Evolutionary conservation across 2,797 vertebrate genomes (phyloP).

Genomic region (Cryptoprocta ferox): DNA sequence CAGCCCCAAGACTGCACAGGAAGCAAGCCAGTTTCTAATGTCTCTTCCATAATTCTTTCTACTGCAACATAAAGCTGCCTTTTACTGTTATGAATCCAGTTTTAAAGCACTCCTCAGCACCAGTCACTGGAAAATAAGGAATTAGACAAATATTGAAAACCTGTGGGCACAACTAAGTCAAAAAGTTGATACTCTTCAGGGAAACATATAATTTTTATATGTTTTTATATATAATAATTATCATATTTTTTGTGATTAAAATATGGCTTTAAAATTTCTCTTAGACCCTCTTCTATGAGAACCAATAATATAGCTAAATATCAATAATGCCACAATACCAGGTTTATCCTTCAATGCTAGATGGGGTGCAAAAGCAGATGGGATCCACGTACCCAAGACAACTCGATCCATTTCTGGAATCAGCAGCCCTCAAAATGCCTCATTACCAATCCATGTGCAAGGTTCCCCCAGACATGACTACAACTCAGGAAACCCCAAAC

Average conservation of each 20-base stretch:
- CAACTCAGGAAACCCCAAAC: conserved; percentile 54
- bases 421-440: conserved; percentile 32
- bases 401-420: conserved; percentile 14
- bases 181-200: background rate
- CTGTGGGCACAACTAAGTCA: background rate
- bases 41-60: background rate
- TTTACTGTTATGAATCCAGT: background rate
- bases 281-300: background rate
- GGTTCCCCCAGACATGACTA: conserved; percentile 16
- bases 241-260: conserved; percentile 3
- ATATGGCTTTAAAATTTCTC: background rate
- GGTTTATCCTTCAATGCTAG: background rate
- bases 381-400: background rate
- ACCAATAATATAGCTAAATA: background rate
- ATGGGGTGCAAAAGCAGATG: background rate
- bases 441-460: conserved; percentile 2
- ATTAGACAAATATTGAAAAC: background rate
- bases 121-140: background rate
- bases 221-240: background rate
- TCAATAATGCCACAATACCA: background rate
- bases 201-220: too few relatives aligned
- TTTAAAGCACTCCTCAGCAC: background rate
- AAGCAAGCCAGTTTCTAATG: background rate
- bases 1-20: background rate
- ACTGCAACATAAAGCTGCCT: background rate